These are phyloP conservation scores for Epizoanthus stellaris DNA, from an alignment of 92 coral and sea anemone species.

Conservation along the genomic window DNA sequence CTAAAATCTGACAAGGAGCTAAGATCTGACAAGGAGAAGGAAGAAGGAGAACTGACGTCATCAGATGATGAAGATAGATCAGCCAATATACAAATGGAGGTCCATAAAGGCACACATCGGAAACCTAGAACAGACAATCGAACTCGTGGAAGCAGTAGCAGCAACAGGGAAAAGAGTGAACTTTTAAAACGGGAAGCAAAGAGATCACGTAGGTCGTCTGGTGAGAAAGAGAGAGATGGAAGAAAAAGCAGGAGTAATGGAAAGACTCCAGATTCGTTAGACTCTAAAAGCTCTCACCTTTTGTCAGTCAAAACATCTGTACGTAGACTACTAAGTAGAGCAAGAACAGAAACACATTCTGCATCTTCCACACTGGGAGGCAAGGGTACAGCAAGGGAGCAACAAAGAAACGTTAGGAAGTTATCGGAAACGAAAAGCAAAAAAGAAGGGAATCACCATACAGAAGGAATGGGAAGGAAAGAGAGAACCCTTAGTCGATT, in stretches of 20 bases:
- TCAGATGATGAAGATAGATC: slow-evolving; percentile 54
- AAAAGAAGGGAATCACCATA: background rate
- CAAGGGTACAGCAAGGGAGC: background rate
- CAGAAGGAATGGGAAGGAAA: background rate
- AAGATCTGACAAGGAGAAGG: slow-evolving; percentile 45
- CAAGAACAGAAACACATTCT: background rate
- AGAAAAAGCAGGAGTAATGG: background rate
- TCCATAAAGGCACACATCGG: background rate
- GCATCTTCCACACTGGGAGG: background rate
- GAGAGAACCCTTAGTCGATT: background rate
- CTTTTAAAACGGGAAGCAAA: background rate
- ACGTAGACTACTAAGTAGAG: background rate
- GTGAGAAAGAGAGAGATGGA: slow-evolving; percentile 8
- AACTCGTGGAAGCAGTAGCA: background rate
- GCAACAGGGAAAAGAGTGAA: background rate
- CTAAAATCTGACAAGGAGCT: background rate
- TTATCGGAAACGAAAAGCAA: background rate
- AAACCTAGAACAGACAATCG: background rate
- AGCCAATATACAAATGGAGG: background rate
- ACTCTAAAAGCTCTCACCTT: background rate
- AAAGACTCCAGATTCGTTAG: background rate
- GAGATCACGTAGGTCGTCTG: background rate
- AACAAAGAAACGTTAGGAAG: background rate
- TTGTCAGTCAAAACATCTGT: background rate
- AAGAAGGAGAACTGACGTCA: slow-evolving; percentile 63